These are phyloP conservation scores for Neoseiulus cucumeris DNA, from an alignment of 1,140 invertebrate genomes.

Conservation along the genomic window DNA sequence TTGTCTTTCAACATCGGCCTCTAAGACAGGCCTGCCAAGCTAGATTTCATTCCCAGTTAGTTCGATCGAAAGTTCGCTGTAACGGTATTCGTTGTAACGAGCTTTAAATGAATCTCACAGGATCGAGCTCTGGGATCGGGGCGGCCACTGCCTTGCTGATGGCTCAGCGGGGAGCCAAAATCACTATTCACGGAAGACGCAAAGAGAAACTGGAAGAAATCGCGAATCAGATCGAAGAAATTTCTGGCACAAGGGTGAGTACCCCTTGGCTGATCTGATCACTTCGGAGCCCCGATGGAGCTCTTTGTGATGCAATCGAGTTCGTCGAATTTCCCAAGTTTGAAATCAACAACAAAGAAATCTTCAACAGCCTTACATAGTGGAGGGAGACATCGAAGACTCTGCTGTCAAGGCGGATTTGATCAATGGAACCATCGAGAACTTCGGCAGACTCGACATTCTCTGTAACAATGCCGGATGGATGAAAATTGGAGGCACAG, in stretches of 20 bases:
- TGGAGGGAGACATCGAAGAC: neutral
- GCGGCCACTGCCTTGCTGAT: conserved; percentile 53
- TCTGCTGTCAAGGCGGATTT: neutral
- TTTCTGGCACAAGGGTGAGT: conserved; percentile 13
- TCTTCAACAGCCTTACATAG: neutral
- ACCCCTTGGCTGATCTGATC: no score
- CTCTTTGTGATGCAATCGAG: no score
- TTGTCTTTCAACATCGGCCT: no score
- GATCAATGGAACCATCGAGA: neutral
- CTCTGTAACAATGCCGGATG: neutral
- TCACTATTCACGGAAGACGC: conserved; percentile 55
- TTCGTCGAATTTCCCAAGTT: no score
- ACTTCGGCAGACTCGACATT: neutral
- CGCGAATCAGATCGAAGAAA: conserved; percentile 38
- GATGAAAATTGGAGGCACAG: neutral
- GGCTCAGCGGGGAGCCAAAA: conserved; percentile 43
- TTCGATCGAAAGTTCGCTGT: no score
- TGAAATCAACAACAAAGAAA: no score
- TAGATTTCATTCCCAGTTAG: no score
- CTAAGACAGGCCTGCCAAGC: no score
- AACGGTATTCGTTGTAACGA: no score
- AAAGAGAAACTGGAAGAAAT: conserved; percentile 40
- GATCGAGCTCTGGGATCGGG: conserved; percentile 63
- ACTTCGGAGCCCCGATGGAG: no score
- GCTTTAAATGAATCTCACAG: no score